Percentiles rank a stretch among this genome's conserved stretches.
Conservation (phyloP, 2,797 vertebrate species). For the Thalassophryne amazonica region DNA sequence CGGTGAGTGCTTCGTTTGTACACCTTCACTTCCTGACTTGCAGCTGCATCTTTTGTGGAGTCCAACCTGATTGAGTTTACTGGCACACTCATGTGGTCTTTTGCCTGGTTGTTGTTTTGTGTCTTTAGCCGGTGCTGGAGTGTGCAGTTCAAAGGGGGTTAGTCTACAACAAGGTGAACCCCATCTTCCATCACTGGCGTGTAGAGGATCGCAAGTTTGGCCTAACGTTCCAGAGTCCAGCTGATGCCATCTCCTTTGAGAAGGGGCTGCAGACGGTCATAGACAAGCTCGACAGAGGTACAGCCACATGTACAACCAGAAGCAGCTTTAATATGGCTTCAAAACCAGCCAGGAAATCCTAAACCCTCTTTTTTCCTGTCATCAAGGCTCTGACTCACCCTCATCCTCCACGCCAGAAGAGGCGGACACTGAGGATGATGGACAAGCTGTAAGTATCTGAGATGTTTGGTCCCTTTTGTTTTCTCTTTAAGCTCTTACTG, state of each 20-base stretch:
- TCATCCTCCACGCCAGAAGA: constrained; percentile 82
- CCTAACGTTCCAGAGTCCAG: constrained; percentile 92
- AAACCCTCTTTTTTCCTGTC: constrained; percentile 16
- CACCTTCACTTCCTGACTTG: constrained; percentile 40
- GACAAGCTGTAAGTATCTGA: constrained; percentile 77
- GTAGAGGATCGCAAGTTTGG: constrained; percentile 91
- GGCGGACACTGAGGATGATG: constrained; percentile 80
- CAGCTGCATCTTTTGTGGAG: constrained; percentile 9
- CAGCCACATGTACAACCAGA: background rate
- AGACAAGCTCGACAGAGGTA: constrained; percentile 87
- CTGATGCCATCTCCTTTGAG: constrained; percentile 89
- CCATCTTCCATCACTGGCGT: constrained; percentile 95
- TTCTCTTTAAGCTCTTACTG: background rate
- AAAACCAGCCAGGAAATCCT: background rate
- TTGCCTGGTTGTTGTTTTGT: constrained; percentile 23
- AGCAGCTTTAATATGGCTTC: background rate
- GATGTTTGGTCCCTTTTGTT: background rate
- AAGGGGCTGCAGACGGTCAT: constrained; percentile 85
- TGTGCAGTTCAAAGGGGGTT: constrained; percentile 86
- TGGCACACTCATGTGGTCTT: constrained; percentile 14
- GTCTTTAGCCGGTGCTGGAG: constrained; percentile 86
- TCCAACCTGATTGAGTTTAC: background rate
- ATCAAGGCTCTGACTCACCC: constrained; percentile 77
- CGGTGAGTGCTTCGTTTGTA: constrained; percentile 87
- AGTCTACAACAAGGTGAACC: constrained; percentile 94